Conservation (phyloP, 2,888 invertebrate species). For the Nomada goodeniana region DNA sequence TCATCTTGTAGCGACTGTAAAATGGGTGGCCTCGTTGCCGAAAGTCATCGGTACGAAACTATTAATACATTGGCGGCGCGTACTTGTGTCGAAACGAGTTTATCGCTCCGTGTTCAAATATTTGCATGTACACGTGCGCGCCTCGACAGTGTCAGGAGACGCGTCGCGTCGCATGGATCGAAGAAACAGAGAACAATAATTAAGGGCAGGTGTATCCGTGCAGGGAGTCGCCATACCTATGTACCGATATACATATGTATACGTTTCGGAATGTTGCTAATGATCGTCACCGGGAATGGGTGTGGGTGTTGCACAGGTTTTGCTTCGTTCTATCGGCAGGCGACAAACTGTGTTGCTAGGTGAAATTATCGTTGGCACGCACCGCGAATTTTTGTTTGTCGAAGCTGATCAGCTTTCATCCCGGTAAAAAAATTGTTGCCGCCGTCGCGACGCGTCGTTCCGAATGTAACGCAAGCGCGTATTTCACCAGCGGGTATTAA, state of each 20-base stretch:
- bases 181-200: slow-evolving; percentile 17
- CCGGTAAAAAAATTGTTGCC: too few species aligned
- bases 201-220: neutral
- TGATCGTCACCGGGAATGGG: slow-evolving; percentile 14
- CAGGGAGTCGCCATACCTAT: too few species aligned
- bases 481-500: too few species aligned
- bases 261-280: slow-evolving; percentile 56
- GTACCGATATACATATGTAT: too few species aligned
- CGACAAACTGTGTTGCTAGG: slow-evolving; percentile 26
- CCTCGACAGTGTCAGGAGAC: neutral
- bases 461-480: too few species aligned
- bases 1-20: neutral
- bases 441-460: too few species aligned
- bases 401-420: too few species aligned
- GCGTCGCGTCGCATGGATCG: neutral
- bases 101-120: slow-evolving; percentile 33
- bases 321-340: neutral
- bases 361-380: neutral
- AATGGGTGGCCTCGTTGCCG: too few species aligned
- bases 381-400: neutral
- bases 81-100: neutral
- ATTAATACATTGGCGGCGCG: neutral
- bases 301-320: slow-evolving; percentile 35
- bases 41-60: neutral
- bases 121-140: slow-evolving; percentile 38